Conservation (phyloP, 2,888 invertebrate genomes). For the Mythimna albipuncta region DNA sequence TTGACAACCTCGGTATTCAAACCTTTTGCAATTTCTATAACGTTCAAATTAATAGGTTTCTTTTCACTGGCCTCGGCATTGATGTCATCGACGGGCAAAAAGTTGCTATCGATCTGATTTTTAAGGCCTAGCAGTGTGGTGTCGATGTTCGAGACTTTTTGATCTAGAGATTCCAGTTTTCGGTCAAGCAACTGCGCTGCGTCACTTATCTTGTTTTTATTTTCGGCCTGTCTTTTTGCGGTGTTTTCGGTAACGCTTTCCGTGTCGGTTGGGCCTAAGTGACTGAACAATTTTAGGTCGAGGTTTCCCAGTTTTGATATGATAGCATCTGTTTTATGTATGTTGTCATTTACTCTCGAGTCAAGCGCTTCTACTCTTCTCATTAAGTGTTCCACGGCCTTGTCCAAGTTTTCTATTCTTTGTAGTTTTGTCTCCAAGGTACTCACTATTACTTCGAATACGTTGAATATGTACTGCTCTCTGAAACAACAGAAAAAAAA, state of each 20-base stretch:
- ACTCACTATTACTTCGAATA: slow-evolving; percentile 97
- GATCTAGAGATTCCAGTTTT: slow-evolving; percentile 93
- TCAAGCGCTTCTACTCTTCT: slow-evolving; percentile 95
- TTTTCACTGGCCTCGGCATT: slow-evolving; percentile 97
- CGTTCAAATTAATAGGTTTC: slow-evolving; percentile 95
- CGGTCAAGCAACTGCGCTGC: slow-evolving; percentile 91
- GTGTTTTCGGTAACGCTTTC: slow-evolving; percentile 79
- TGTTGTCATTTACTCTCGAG: slow-evolving; percentile 95
- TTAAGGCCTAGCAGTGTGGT: slow-evolving; percentile 94
- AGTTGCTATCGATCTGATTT: slow-evolving; percentile 95
- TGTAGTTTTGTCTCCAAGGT: slow-evolving; percentile 96
- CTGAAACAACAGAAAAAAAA: slow-evolving; percentile 90
- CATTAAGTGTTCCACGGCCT: slow-evolving; percentile 97
- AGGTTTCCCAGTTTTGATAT: slow-evolving; percentile 94
- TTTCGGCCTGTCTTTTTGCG: slow-evolving; percentile 67
- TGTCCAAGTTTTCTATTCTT: slow-evolving; percentile 96
- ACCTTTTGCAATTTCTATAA: slow-evolving; percentile 95
- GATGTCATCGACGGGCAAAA: slow-evolving; percentile 95
- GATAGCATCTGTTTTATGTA: slow-evolving; percentile 95
- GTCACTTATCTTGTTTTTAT: slow-evolving; percentile 75
- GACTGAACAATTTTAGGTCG: slow-evolving; percentile 94
- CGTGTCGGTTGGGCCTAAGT: slow-evolving; percentile 82
- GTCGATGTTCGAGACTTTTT: slow-evolving; percentile 96
- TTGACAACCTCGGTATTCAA: slow-evolving; percentile 95
- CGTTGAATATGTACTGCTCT: slow-evolving; percentile 96